A percentile compares a stretch with the other conserved stretches of the same genome.
Conservation (phyloP, 2,888 invertebrate genomes). For the Euphydryas editha region DNA sequence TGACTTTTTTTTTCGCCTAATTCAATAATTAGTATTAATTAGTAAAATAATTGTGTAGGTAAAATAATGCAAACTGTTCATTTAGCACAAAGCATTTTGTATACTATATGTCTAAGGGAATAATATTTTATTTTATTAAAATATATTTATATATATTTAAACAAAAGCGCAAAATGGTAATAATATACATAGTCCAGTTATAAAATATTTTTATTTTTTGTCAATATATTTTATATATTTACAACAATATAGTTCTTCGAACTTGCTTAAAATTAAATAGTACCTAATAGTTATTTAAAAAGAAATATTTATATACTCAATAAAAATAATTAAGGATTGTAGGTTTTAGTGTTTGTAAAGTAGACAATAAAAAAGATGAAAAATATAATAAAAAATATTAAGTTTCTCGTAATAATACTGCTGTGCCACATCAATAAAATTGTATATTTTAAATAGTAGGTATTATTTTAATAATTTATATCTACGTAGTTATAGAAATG, state of each 20-base stretch:
- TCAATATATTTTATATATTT: background rate
- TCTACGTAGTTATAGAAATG: background rate
- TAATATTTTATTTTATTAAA: slow-evolving; percentile 20
- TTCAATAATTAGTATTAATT: background rate
- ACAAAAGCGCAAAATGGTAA: slow-evolving; percentile 23
- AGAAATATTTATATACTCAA: background rate
- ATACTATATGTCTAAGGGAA: slow-evolving; percentile 14
- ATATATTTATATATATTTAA: slow-evolving; percentile 13
- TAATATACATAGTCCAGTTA: slow-evolving; percentile 6
- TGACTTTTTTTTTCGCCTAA: background rate
- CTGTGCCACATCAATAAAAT: slow-evolving; percentile 75
- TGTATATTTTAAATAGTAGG: slow-evolving; percentile 6
- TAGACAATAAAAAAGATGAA: slow-evolving; percentile 4
- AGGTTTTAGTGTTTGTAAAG: slow-evolving; percentile 14
- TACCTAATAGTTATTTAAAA: no score
- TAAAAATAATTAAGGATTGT: slow-evolving; percentile 13
- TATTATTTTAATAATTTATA: background rate
- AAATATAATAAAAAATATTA: background rate
- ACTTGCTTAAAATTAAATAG: background rate
- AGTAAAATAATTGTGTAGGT: background rate
- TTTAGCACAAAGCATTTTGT: slow-evolving; percentile 11
- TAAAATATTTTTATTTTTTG: background rate
- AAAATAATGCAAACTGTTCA: background rate
- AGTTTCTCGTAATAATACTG: slow-evolving; percentile 51
- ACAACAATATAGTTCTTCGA: background rate